A percentile compares a stretch with the other conserved stretches of the same genome.
phyloP scores from a whole-genome alignment of 2,888 invertebrate genomes.

The Salticus scenicus region DNA sequence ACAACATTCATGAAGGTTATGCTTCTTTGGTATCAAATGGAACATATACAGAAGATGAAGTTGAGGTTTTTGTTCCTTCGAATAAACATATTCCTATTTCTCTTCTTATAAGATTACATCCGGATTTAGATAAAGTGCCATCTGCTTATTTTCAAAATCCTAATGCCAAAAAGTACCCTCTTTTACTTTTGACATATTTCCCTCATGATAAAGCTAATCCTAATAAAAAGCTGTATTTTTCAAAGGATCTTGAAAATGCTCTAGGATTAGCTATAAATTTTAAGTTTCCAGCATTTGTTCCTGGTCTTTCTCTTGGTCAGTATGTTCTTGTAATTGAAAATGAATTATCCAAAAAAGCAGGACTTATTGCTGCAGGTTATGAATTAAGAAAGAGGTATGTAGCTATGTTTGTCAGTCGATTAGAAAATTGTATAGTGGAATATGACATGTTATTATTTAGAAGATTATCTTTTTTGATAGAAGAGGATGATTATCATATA shows the following conservation, averaged over 20 bases:
- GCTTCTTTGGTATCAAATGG: constrained; percentile 23
- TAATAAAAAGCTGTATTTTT: constrained; percentile 39
- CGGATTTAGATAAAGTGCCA: constrained; percentile 26
- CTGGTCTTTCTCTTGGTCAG: constrained; percentile 20
- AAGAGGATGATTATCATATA: constrained; percentile 36
- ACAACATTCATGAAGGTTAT: constrained; percentile 35
- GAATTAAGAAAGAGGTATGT: constrained; percentile 41
- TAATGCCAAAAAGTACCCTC: neutral
- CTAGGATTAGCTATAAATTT: constrained; percentile 26
- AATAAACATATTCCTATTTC: constrained; percentile 23
- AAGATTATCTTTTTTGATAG: constrained; percentile 28
- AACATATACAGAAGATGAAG: constrained; percentile 50
- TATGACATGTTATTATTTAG: constrained; percentile 33
- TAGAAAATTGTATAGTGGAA: constrained; percentile 26
- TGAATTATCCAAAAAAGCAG: constrained; percentile 25
- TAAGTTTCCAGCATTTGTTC: constrained; percentile 13
- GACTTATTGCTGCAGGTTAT: constrained; percentile 32
- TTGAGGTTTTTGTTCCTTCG: constrained; percentile 44
- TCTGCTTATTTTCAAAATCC: constrained; percentile 20
- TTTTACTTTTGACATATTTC: constrained; percentile 34
- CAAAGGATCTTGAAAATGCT: constrained; percentile 19
- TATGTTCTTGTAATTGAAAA: constrained; percentile 34
- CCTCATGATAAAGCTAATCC: constrained; percentile 20
- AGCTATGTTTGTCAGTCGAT: constrained; percentile 38
- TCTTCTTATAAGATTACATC: constrained; percentile 40